Conservation (phyloP, 1,140 invertebrate genomes). For the Drosophila ananassae region DNA sequence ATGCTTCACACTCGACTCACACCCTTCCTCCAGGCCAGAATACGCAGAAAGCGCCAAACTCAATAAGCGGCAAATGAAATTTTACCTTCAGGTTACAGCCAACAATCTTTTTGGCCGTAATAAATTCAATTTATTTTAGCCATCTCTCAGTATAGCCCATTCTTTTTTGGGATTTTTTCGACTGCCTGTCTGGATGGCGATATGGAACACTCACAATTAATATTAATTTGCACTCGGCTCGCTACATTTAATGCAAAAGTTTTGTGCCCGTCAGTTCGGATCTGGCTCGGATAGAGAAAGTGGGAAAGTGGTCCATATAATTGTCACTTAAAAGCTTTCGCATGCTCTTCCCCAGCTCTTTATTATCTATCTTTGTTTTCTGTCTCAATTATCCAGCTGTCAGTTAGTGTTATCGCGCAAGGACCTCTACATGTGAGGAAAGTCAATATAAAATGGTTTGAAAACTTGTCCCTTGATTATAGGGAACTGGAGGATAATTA, state of each 20-base stretch:
- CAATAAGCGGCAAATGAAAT: slow-evolving; percentile 59
- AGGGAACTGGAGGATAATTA: background rate
- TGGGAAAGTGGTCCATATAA: slow-evolving; percentile 47
- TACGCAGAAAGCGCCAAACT: slow-evolving; percentile 17
- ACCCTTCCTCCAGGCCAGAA: slow-evolving; percentile 1
- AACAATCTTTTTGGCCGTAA: slow-evolving; percentile 51
- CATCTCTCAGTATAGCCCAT: slow-evolving; percentile 3
- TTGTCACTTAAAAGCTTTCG: slow-evolving; percentile 81
- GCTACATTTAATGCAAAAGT: slow-evolving; percentile 66
- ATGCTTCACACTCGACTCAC: background rate
- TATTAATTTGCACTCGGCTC: slow-evolving; percentile 62
- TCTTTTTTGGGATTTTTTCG: slow-evolving; percentile 1
- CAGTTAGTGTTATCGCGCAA: slow-evolving; percentile 36
- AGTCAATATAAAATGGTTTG: slow-evolving; percentile 8
- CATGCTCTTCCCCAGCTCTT: slow-evolving; percentile 46
- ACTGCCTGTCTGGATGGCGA: slow-evolving; percentile 47
- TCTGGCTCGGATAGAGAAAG: slow-evolving; percentile 11
- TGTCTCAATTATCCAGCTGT: slow-evolving; percentile 52
- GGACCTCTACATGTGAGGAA: background rate
- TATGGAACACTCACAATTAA: slow-evolving; percentile 67
- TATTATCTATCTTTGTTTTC: slow-evolving; percentile 45
- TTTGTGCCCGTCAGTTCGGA: slow-evolving; percentile 45
- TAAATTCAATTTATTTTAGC: slow-evolving; percentile 72
- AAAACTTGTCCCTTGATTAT: slow-evolving; percentile 1
- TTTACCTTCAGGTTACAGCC: slow-evolving; percentile 62